Evolutionary conservation across 2,888 invertebrate species (phyloP).

Genomic region (Noctua janthina): DNA sequence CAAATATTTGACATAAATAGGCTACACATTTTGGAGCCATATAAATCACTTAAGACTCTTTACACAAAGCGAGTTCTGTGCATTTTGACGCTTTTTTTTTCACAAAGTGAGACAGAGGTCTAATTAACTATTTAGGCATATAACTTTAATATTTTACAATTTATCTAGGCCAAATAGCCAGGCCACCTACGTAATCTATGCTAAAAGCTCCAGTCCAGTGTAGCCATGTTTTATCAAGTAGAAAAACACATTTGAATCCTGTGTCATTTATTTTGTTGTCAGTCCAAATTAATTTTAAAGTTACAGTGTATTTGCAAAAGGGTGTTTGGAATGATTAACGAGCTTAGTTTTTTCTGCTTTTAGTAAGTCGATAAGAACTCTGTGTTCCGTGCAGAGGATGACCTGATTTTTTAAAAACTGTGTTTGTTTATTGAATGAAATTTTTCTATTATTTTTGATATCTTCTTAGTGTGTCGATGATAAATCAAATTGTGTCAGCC

Average conservation of each 20-base stretch:
- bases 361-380: constrained; percentile 64
- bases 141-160: not conserved
- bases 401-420: constrained; percentile 27
- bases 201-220: not conserved
- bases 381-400: constrained; percentile 13
- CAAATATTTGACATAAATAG: constrained; percentile 20
- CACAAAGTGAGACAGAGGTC: not conserved
- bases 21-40: constrained; percentile 7
- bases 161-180: not conserved
- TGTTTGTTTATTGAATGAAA: not conserved
- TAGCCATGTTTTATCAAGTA: constrained; percentile 28
- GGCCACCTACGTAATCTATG: not conserved
- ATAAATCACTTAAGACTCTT: not conserved
- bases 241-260: constrained; percentile 35
- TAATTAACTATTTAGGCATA: not conserved
- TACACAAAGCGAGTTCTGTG: not conserved
- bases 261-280: constrained; percentile 58
- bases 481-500: too few relatives aligned
- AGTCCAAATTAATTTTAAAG: constrained; percentile 66
- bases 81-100: not conserved
- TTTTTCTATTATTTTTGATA: too few relatives aligned
- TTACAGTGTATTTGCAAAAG: constrained; percentile 63
- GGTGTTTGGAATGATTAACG: constrained; percentile 72
- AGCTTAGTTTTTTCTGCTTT: constrained; percentile 62
- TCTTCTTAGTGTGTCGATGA: too few relatives aligned